These are phyloP conservation scores for Phocides pigmalion DNA, from an alignment of 1,140 invertebrate genomes.

Conservation along the genomic window DNA sequence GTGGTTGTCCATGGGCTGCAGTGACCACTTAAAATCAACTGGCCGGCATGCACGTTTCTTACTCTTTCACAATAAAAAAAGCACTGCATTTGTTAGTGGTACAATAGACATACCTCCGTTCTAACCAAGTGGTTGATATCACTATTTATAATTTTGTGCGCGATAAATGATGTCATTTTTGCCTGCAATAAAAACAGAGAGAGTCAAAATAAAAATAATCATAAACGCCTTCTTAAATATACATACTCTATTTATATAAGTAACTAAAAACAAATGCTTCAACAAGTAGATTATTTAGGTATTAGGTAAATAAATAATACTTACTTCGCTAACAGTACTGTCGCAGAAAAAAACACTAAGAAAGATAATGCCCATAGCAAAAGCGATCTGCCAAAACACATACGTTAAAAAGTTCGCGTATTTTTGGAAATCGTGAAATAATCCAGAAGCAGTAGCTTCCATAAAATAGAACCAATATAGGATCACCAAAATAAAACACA, in stretches of 20 bases:
- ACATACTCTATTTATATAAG: too few species aligned
- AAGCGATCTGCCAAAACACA: constrained; percentile 57
- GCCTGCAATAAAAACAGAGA: constrained; percentile 48
- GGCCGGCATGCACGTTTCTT: too few species aligned
- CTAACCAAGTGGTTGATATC: constrained; percentile 42
- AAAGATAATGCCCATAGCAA: constrained; percentile 44
- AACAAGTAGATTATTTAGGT: too few species aligned
- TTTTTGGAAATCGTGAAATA: constrained; percentile 53
- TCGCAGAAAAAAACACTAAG: constrained; percentile 53
- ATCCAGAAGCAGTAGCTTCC: constrained; percentile 64
- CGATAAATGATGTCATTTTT: constrained; percentile 41
- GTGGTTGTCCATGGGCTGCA: too few species aligned
- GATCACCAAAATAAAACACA: constrained; percentile 46
- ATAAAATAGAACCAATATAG: constrained; percentile 68
- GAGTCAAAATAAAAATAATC: too few species aligned
- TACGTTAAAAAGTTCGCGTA: constrained; percentile 58
- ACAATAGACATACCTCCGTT: constrained; percentile 44
- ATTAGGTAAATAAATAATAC: neutral
- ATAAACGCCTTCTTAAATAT: too few species aligned
- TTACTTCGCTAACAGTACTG: constrained; percentile 50
- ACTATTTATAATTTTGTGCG: constrained; percentile 56
- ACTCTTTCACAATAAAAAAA: too few species aligned
- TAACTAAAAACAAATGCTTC: too few species aligned
- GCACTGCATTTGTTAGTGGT: too few species aligned
- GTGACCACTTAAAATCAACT: too few species aligned